Percentiles rank a stretch among this genome's conserved stretches.
These are phyloP conservation scores for Pedionomus torquatus DNA, from an alignment of 2,113 vertebrate species.

Conservation along the genomic window DNA sequence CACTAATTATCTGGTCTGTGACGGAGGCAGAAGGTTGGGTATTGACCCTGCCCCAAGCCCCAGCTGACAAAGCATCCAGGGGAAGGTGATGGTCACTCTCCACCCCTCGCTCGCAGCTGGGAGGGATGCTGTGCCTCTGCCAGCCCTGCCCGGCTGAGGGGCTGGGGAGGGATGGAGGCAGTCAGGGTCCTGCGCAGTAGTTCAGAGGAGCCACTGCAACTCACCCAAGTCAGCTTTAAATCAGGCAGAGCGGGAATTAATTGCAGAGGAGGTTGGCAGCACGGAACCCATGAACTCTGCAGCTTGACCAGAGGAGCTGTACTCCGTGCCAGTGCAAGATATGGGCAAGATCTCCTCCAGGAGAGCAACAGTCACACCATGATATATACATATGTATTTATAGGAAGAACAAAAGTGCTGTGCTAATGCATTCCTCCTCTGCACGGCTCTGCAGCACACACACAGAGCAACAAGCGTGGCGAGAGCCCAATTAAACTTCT, in stretches of 20 bases:
- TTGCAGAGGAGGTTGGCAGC: background rate
- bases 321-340: background rate
- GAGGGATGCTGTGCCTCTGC: background rate
- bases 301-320: background rate
- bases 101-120: background rate
- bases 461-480: rapidly evolving
- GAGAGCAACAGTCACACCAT: background rate
- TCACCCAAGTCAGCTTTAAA: background rate
- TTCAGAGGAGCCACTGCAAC: background rate
- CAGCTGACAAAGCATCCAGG: background rate
- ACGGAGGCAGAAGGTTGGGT: background rate
- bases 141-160: background rate
- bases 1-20: background rate
- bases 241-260: background rate
- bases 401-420: background rate
- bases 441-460: background rate
- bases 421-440: background rate
- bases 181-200: rapidly evolving
- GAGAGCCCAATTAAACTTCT: background rate
- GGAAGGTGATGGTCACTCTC: background rate
- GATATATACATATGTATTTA: too few species aligned
- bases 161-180: background rate
- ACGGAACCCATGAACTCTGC: rapidly evolving
- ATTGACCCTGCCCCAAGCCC: background rate
- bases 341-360: background rate